Evolutionary conservation across 2,113 vertebrate species (phyloP).

Genomic region (Lophura nycthemera): DNA sequence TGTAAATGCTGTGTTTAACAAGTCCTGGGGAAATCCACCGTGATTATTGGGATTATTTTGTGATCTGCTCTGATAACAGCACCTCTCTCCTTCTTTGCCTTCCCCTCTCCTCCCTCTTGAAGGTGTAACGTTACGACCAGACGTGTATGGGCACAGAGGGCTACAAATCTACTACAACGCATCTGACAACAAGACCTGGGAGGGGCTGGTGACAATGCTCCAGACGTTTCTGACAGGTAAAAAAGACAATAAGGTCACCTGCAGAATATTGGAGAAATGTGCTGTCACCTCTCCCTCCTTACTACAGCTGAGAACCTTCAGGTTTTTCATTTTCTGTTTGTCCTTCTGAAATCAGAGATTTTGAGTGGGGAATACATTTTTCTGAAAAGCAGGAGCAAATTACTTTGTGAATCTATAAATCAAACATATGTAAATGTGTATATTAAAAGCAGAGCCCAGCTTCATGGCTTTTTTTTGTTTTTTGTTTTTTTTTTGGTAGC

Average conservation of each 20-base stretch:
- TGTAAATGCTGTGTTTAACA: neutral
- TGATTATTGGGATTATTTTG: neutral
- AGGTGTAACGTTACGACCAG: slow-evolving; percentile 88
- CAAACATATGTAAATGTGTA: neutral
- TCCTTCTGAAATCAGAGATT: neutral
- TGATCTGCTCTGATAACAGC: neutral
- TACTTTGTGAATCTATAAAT: neutral
- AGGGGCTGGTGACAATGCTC: slow-evolving; percentile 76
- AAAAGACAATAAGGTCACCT: neutral
- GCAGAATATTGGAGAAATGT: neutral
- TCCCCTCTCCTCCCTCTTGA: neutral
- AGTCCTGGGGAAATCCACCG: neutral
- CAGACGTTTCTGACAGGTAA: slow-evolving; percentile 83
- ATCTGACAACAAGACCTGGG: slow-evolving; percentile 80
- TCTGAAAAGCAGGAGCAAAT: neutral
- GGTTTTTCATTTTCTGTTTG: neutral
- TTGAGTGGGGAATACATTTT: neutral
- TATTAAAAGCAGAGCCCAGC: neutral
- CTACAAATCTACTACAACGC: slow-evolving; percentile 84
- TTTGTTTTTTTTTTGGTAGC: neutral
- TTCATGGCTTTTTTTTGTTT: neutral
- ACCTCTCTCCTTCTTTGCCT: neutral
- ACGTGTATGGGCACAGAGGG: slow-evolving; percentile 82
- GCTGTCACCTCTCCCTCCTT: neutral
- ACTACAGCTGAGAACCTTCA: neutral